Evolutionary conservation across 2,888 invertebrate species (phyloP).

Genomic region (Chrysotoxum bicinctum): DNA sequence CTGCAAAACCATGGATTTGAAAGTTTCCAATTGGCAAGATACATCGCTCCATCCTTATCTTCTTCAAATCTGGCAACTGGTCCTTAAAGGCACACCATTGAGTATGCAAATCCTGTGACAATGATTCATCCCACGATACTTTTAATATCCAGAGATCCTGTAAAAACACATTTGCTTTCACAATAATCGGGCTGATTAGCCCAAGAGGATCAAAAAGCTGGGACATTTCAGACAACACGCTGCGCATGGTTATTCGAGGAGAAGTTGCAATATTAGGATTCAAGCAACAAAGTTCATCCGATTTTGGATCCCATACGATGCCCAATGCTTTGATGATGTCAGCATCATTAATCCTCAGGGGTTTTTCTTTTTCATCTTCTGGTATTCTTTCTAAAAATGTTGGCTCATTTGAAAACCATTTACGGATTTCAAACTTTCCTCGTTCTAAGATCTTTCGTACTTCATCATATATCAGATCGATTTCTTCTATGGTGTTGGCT

Average conservation of each 20-base stretch:
- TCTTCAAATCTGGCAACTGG: neutral
- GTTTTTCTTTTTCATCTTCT: neutral
- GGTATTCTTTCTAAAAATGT: neutral
- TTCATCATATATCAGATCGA: no score
- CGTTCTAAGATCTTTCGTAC: neutral
- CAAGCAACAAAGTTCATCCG: no score
- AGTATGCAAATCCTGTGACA: neutral
- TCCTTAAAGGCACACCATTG: conserved; percentile 13
- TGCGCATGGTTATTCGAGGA: no score
- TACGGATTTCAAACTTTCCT: neutral
- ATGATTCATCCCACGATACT: conserved; percentile 36
- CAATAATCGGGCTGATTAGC: neutral
- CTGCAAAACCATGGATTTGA: conserved; percentile 14
- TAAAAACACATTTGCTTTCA: neutral
- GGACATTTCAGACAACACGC: no score
- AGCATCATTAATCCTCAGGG: no score
- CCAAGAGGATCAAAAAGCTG: neutral
- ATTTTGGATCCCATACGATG: no score
- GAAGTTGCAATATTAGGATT: no score
- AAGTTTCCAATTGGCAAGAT: neutral
- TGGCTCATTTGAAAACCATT: neutral
- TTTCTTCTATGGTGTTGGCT: neutral
- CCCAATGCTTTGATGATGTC: no score
- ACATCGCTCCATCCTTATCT: neutral
- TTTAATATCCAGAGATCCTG: conserved; percentile 31